These are phyloP conservation scores for Hippolais icterina DNA, from an alignment of 2,113 vertebrate genomes.

Conservation along the genomic window DNA sequence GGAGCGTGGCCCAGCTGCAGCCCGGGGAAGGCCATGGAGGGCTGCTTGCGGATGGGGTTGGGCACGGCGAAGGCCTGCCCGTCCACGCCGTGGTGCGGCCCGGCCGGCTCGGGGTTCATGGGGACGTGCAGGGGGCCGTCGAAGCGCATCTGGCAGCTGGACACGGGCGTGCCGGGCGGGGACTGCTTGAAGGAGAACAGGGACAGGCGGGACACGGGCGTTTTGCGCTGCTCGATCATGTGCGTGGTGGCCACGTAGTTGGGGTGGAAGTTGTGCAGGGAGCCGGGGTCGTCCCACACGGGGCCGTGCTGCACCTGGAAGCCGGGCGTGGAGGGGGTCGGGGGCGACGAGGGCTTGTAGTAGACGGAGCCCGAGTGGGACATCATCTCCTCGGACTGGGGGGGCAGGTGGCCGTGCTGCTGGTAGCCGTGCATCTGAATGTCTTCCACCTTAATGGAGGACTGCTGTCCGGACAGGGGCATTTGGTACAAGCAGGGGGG, in stretches of 20 bases:
- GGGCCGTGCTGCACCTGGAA: slow-evolving; percentile 94
- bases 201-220: slow-evolving; percentile 93
- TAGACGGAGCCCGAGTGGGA: slow-evolving; percentile 93
- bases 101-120: slow-evolving; percentile 88
- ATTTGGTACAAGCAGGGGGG: slow-evolving; percentile 99
- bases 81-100: slow-evolving; percentile 87
- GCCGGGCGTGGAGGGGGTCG: slow-evolving; percentile 87
- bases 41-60: slow-evolving; percentile 90
- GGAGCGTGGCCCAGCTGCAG: slow-evolving; percentile 93
- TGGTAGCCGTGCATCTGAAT: slow-evolving; percentile 98
- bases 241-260: slow-evolving; percentile 96
- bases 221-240: slow-evolving; percentile 95
- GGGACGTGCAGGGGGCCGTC: slow-evolving; percentile 93
- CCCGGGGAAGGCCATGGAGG: slow-evolving; percentile 91
- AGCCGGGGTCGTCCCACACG: slow-evolving; percentile 95
- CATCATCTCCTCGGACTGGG: slow-evolving; percentile 93
- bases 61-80: slow-evolving; percentile 92
- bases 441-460: slow-evolving; percentile 98
- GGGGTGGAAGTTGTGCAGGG: slow-evolving; percentile 97
- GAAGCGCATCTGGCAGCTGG: slow-evolving; percentile 99
- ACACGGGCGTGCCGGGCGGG: slow-evolving; percentile 92
- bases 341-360: slow-evolving; percentile 97
- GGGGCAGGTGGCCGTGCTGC: slow-evolving; percentile 89
- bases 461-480: slow-evolving; percentile 93
- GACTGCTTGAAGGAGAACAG: slow-evolving; percentile 99